Base-by-base conservation (phyloP, 1,140 invertebrate species). In the Apis florea region DNA sequence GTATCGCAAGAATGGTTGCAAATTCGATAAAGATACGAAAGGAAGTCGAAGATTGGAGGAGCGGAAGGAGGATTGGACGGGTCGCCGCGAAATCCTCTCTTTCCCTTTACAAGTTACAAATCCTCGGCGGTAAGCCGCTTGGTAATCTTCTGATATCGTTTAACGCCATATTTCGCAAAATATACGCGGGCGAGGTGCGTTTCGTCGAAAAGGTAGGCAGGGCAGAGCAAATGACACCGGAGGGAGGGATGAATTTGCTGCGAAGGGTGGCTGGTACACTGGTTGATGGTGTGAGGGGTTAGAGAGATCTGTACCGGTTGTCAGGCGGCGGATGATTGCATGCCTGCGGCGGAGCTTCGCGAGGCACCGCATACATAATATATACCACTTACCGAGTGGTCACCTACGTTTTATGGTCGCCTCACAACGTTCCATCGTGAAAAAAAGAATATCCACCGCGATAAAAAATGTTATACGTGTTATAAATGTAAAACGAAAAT, bases 111-210 rank as follows among this genome's bases (percentile, higher is more conserved):
- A 75, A 89, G 76, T 83, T 83, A 78, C 82, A 90, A 89, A 90
- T 90, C 84, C 85, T 49, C 51, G 58, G 58, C 85, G 76, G 78
- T 90, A 90, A 90, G 85, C 85, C 74, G 82, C 80, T 85, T 85
- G 68, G 85, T 90, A 89, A 90, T 90, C 89, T 91, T 89, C 77
- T 83, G 73, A 80, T 89, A 73, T 90, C 87, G 80, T 89, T 88
- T 89, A 84, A 90, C 88, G 89, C 72, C 87, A 89, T 90, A 90
- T 89, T 89, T 89, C 85, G 80, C 79, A 56, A 85, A 89, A 88
- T 84, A 63, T 79, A 83, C 68, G 76, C 54, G 64, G 64, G 73
- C 49, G 40, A 68, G 56, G 67, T 64, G 79, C 73, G 83, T 84
- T 79, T 86, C 79, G 84, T 78, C 73, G 83, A 78, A 70, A 67